Percentiles rank a stretch among this genome's conserved stretches.
These are phyloP conservation scores for Apocrypta bakeri DNA, from an alignment of 1,140 invertebrate genomes.

Conservation along the genomic window DNA sequence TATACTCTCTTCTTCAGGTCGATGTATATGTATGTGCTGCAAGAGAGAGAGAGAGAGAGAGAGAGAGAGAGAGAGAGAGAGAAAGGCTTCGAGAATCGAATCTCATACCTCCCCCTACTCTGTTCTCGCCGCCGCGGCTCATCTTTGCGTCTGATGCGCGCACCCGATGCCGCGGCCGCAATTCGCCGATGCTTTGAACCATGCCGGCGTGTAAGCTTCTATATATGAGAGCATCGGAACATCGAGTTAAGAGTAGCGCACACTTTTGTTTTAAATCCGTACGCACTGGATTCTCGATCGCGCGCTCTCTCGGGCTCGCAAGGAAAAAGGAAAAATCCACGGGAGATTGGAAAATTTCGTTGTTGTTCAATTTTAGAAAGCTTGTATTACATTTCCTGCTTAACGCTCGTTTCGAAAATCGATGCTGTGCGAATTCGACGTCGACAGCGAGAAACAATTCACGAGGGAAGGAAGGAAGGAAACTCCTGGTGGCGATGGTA, in stretches of 20 bases:
- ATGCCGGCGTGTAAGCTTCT: slow-evolving; percentile 12
- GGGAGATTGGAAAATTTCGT: too few species aligned
- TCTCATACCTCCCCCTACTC: neutral
- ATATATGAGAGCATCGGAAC: neutral
- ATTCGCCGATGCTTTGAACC: slow-evolving; percentile 44
- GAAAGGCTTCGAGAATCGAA: slow-evolving; percentile 37
- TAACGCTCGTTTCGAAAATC: too few species aligned
- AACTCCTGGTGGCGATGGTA: too few species aligned
- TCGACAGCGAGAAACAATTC: too few species aligned
- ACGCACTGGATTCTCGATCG: neutral
- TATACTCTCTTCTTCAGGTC: too few species aligned
- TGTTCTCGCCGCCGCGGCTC: neutral
- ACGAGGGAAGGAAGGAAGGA: too few species aligned
- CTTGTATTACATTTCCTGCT: too few species aligned
- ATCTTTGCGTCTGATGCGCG: slow-evolving; percentile 22
- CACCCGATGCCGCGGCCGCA: slow-evolving; percentile 21
- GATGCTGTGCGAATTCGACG: too few species aligned
- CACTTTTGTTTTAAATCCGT: slow-evolving; percentile 28
- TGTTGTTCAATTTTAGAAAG: neutral
- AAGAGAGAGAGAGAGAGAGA: too few species aligned
- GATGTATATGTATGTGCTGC: neutral
- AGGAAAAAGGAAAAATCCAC: too few species aligned
- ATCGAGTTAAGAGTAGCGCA: neutral
- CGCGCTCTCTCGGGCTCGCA: too few species aligned
- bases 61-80: too few species aligned